Evolutionary conservation across 2,113 vertebrate species (phyloP), one percentile per base, ranked within the genome.

Genomic region (Anas platyrhynchos): DNA sequence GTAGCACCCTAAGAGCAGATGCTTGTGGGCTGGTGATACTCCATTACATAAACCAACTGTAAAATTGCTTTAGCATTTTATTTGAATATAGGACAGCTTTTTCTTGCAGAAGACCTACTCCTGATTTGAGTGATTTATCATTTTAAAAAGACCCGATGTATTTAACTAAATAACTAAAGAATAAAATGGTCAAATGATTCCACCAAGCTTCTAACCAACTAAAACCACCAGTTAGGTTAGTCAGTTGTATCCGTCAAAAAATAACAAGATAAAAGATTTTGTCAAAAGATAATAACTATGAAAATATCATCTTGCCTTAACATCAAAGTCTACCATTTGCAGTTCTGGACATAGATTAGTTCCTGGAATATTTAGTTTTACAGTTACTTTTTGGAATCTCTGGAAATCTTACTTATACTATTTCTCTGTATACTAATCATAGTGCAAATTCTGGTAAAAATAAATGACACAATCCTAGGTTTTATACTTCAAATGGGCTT

Each of bases 1-100:
- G 55, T 83, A 94, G 74, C 48, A 82, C 74, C 48, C 77, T 84
- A 76, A 66, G 36, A 96, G 92, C 94, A 97, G 94, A 88, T 84
- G 93, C 58, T 72, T 65, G 95, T 95, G 92, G 93, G 92, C 69
- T 83, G 94, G 79, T 95, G 91, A 86, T 96, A 96, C 89, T 71
- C 83, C 80, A 66, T 96, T 96, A 96, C 36, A 95, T 95, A 96
- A 97, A 94, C 73, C 61, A 93, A 86, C 78, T 72, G 68, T 46
- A 96, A 89, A 74, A 94, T 11, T 65, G 80, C 89, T 82, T 83
- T 86, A 52, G 56, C 2, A 4, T 71, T 13, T 58, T 93, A 75
- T 61, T 86, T 1, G 38, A 88, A 93, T 90, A 91, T 78, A 91
- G 94, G 56, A 72, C 83, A 88, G n/a, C 8, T 83, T 81, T 68